phyloP scores from a whole-genome alignment of 2,113 vertebrate species.

The Oncorhynchus nerka region DNA sequence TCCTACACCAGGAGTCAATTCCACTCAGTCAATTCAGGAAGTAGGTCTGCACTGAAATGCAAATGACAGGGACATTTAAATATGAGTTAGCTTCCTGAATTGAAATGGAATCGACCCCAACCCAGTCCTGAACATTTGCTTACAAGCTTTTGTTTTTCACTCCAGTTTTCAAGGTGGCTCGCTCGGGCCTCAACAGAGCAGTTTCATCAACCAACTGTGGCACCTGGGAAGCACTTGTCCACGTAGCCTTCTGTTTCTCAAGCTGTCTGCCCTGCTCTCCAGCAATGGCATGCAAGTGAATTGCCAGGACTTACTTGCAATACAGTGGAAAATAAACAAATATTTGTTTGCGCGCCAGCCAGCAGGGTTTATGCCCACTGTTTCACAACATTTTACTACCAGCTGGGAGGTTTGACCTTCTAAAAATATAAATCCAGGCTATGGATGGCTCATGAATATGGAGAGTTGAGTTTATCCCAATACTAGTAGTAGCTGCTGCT shows the following conservation, averaged over 20 bases:
- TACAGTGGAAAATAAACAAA: background rate
- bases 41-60: no score
- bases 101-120: no score
- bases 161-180: background rate
- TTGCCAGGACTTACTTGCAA: background rate
- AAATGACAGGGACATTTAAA: no score
- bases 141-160: no score
- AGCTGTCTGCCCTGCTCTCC: conserved; percentile 28
- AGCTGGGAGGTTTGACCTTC: background rate
- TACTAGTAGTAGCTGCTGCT: no score
- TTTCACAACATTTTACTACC: background rate
- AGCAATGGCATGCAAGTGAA: no score
- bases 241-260: conserved; percentile 50
- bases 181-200: background rate
- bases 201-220: conserved; percentile 10
- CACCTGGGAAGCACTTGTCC: conserved; percentile 29
- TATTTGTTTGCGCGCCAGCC: background rate
- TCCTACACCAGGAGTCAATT: no score
- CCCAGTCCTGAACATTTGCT: no score
- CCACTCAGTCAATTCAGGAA: no score
- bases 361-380: background rate
- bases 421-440: background rate
- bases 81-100: no score
- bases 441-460: background rate
- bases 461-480: no score